Base-by-base conservation (phyloP, 2,797 vertebrate species). In the Eupleurogrammus muticus region DNA sequence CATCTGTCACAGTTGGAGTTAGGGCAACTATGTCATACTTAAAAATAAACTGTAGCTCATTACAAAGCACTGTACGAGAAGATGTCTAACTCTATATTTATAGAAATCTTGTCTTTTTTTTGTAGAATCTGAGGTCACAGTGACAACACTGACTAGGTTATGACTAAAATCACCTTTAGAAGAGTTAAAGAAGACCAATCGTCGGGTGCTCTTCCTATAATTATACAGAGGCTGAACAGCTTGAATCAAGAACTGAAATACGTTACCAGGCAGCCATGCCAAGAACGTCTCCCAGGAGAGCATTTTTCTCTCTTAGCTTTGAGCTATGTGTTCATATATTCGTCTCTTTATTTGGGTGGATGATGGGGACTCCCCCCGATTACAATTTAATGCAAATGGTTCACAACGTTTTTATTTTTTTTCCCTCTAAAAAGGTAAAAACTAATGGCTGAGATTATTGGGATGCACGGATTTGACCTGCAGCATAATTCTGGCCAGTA, bases 101-200 rank as follows among this genome's bases (percentile, higher is more conserved):
- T 79, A 76, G 68, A 67, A 76, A 42, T 82, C 76, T 85, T n/a
- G n/a, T n/a, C n/a, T n/a, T n/a, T n/a, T 80, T 83, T 60, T 85
- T 68, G 70, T 83, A 68, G 76, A 92, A 75, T 76, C 32, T 69
- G 74, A 84, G 46, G 74, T 77, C 87, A 76, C 73, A 90, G 83
- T 34, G 83, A 92, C 85, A 90, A 79, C 92, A 94, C 86, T n/a
- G 16, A 44, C 80, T 93, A 81, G 89, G 66, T 92, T 87, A 87
- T 92, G 86, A 93, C 89, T 91, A 82, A 52, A 84, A 84, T 92
- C 79, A 87, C 89, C 82, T 90, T 83, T 84, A 88, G 92, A 88
- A 28, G n/a, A n/a, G n/a, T n/a, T n/a, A n/a, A n/a, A n/a, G 28
- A 28, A 28, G 28, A 28, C 28, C 6, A 6, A 28, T 28, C 28